phyloP scores from a whole-genome alignment of 2,888 invertebrate species.

The Pogonocherus hispidulus region DNA sequence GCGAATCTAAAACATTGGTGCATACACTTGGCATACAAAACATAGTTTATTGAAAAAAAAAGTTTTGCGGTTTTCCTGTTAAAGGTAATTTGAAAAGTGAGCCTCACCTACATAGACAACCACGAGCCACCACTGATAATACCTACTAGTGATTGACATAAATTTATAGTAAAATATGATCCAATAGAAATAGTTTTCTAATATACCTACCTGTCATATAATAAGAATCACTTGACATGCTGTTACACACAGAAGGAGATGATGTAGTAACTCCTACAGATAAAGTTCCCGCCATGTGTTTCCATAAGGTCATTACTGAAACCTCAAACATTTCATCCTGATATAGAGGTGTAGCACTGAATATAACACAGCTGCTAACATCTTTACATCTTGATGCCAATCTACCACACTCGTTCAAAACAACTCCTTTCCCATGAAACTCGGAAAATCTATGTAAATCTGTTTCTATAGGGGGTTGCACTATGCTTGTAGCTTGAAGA shows the following conservation, averaged over 20 bases:
- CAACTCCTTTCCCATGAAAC: conserved; percentile 79
- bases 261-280: conserved; percentile 82
- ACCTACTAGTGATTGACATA: too few species aligned
- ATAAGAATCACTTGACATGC: conserved; percentile 79
- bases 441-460: conserved; percentile 72
- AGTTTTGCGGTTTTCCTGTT: too few species aligned
- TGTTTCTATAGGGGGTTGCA: conserved; percentile 62
- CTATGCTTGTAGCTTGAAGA: conserved; percentile 60
- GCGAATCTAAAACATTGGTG: too few species aligned
- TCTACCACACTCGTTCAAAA: conserved; percentile 76
- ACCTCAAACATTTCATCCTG: conserved; percentile 87
- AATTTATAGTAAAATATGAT: too few species aligned
- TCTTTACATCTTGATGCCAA: conserved; percentile 70
- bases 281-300: conserved; percentile 80
- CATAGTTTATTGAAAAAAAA: too few species aligned
- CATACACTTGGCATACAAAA: too few species aligned
- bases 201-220: conserved; percentile 76
- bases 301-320: conserved; percentile 75
- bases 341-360: conserved; percentile 80
- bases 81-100: too few species aligned
- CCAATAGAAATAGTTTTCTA: too few species aligned
- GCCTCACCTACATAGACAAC: too few species aligned
- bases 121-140: too few species aligned
- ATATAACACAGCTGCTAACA: conserved; percentile 72
- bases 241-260: conserved; percentile 72